Evolutionary conservation across 2,113 vertebrate species (phyloP).

Genomic region (Phalacrocorax aristotelis): DNA sequence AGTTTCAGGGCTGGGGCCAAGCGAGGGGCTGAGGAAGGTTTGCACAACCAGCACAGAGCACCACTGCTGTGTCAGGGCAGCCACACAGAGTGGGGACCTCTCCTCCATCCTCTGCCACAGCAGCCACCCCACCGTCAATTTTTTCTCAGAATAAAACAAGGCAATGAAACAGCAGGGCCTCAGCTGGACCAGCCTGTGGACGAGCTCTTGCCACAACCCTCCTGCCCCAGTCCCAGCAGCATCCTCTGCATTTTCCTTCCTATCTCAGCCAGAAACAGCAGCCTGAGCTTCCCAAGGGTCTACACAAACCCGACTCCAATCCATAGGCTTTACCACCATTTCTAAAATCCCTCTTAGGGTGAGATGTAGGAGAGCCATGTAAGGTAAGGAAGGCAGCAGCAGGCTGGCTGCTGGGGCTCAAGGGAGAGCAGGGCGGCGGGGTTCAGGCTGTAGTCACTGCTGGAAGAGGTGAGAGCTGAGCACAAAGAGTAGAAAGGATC

Average conservation of each 20-base stretch:
- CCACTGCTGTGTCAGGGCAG: neutral
- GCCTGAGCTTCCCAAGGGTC: neutral
- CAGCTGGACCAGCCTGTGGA: neutral
- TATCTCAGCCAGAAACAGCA: neutral
- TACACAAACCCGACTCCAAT: neutral
- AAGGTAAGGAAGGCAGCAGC: neutral
- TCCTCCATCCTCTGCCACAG: neutral
- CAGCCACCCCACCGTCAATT: neutral
- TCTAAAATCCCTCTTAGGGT: neutral
- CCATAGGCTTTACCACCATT: neutral
- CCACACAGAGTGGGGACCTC: rapidly evolving
- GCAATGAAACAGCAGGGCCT: neutral
- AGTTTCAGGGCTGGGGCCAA: conserved; percentile 17
- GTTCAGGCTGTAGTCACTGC: neutral
- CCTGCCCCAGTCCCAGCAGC: neutral
- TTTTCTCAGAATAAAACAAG: neutral
- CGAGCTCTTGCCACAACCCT: neutral
- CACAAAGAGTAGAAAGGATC: neutral
- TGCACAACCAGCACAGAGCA: neutral
- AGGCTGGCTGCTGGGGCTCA: neutral
- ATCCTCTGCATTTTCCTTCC: neutral
- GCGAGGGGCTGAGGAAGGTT: neutral
- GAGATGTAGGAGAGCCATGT: neutral
- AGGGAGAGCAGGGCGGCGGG: neutral
- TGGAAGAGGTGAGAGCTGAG: neutral